Evolutionary conservation across 1,140 invertebrate species (phyloP), one percentile per base, ranked within the genome.

Genomic region (Hesperophylax magnus): DNA sequence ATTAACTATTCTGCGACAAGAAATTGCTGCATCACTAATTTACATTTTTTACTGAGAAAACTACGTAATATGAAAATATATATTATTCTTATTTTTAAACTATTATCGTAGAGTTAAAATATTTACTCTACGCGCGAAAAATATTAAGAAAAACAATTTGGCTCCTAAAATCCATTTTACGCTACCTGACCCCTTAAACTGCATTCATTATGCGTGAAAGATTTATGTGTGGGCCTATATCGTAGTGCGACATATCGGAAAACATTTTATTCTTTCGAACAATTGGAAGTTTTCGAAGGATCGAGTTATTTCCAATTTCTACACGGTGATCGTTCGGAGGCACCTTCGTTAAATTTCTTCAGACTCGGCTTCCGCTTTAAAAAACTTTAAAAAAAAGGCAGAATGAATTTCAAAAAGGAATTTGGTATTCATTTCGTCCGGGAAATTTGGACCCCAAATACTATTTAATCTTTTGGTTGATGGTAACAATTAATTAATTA

Each of bases 341-440:
- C 31, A 22, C 71, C 80, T 81, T 81, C 80, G 80, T 81, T 81
- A 81, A 81, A 81, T 78, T 72, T 78, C 78, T 81, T 34, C 80
- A 39, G 61, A 75, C 67, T 20, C 9, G 3, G 24, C 31, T 53
- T 9, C 69, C 39, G 52, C 17, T 52, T 53, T 54, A 4, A 11
- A 56, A 31, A 52, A 47, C 34, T 31, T 60, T 31, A 60, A 60
- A 79, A 65, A 27, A 18, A 74, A 74, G 4, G 24, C 3, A 1
- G 65, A 65, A 58, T 76, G 75, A 80, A 80, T 80, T 47, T 78
- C 39, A 15, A 39, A 60, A 34, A 34, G 56, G 71, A 52, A 22
- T 65, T 78, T 63, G 60, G 54, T 67, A 60, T 34, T 20, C 77
- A 17, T 31, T 67, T 63, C 54, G 20, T 53, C n/a, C 18, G 47